Evolutionary conservation across 2,888 invertebrate species (phyloP), one percentile per base, ranked within the genome.

Genomic region (Halictus ligatus): DNA sequence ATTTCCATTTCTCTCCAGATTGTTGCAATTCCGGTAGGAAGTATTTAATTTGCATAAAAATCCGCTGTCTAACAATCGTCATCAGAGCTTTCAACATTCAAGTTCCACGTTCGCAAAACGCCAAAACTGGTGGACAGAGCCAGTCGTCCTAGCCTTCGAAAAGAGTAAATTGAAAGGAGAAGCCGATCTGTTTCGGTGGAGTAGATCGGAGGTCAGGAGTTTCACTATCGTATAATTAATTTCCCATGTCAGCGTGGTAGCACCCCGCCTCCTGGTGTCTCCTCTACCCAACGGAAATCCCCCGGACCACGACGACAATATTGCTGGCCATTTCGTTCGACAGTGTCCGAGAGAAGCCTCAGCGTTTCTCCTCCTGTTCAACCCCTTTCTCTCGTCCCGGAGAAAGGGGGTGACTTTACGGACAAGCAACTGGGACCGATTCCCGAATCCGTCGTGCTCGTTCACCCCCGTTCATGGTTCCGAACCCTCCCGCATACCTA

Each of bases 201-300:
- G 76, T 85, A 81, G 76, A 58, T 74, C 89, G 84, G 85, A 90
- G 91, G 89, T 91, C 88, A 91, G 91, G 94, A 94, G 93, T 94
- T 94, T 94, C 92, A 93, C 93, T 86, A 93, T 92, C 93, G 94
- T 95, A 94, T 95, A 95, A 95, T 95, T 95, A 95, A 95, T 95
- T 95, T 94, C 93, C 94, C 94, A 92, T 95, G 94, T 95, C 95
- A 94, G 92, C 92, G 91, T 89, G 89, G 84, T 40, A 89, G 90
- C 84, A 88, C 81, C 84, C 85, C 82, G 82, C 81, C 87, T 79
- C 85, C 58, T 48, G 83, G 58, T 58, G n/a, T 58, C 84, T 80
- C 88, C 85, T 90, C 89, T 85, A 86, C 88, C 89, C 90, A 88
- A 89, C 92, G 91, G 90, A 91, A 92, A 93, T 93, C 92, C 92